Conservation (phyloP, 1,140 invertebrate genomes). For the Doryteuthis pealeii region DNA sequence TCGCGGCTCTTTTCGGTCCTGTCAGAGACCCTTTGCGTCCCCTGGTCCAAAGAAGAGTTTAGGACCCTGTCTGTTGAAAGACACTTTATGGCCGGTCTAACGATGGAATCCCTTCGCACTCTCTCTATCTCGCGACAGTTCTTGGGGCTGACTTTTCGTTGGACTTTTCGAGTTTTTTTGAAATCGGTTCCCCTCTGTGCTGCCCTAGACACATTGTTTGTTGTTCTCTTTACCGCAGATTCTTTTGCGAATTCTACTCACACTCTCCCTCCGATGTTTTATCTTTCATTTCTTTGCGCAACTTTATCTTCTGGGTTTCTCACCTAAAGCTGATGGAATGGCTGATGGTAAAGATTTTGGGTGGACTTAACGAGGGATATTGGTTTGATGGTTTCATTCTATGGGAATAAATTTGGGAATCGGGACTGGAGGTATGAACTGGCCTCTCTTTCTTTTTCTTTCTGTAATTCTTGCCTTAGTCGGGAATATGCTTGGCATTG, state of each 20-base stretch:
- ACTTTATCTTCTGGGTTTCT: conserved; percentile 20
- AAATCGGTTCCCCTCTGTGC: background rate
- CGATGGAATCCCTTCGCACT: background rate
- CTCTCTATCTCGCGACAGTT: background rate
- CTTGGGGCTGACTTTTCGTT: too few species aligned
- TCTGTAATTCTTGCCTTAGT: conserved; percentile 58
- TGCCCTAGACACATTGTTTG: background rate
- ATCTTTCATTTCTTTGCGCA: background rate
- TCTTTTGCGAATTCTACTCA: background rate
- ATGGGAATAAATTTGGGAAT: background rate
- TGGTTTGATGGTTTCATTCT: background rate
- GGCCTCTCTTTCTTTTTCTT: conserved; percentile 56
- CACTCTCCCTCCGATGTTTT: background rate
- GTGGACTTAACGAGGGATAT: background rate
- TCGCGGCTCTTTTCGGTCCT: too few species aligned
- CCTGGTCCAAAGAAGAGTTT: background rate
- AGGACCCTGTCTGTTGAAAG: background rate
- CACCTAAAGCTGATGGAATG: conserved; percentile 36
- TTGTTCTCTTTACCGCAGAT: background rate
- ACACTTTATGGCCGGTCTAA: background rate
- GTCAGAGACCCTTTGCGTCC: background rate
- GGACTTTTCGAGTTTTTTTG: background rate
- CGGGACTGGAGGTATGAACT: background rate
- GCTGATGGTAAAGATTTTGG: background rate
- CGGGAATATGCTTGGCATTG: conserved; percentile 62